A percentile compares a stretch with the other conserved stretches of the same genome.
These are phyloP conservation scores for Chanos chanos DNA, from an alignment of 2,797 vertebrate species.

Conservation along the genomic window DNA sequence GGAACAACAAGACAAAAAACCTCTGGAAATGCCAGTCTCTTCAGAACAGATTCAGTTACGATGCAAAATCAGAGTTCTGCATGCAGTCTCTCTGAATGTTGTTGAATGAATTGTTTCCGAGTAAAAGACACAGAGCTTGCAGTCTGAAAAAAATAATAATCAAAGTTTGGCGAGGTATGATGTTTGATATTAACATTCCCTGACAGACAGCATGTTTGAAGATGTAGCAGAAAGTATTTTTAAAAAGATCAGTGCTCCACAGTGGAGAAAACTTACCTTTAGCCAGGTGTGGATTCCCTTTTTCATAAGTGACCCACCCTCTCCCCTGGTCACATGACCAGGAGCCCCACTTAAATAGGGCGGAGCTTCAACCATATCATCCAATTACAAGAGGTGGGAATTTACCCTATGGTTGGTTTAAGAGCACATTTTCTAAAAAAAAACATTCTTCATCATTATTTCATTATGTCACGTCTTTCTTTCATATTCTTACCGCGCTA, in stretches of 20 bases:
- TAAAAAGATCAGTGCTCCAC: constrained; percentile 44
- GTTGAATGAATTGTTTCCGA: no score
- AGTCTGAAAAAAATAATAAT: no score
- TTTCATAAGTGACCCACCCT: constrained; percentile 43
- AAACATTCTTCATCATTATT: constrained; percentile 41
- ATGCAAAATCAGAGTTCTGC: no score
- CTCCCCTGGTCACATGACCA: constrained; percentile 57
- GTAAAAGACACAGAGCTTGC: no score
- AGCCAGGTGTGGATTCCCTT: constrained; percentile 50
- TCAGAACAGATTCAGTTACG: no score
- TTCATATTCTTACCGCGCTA: constrained; percentile 21
- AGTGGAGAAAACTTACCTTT: constrained; percentile 52
- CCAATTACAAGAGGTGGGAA: constrained; percentile 33
- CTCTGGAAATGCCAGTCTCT: neutral
- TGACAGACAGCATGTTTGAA: constrained; percentile 44
- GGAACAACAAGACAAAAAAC: neutral
- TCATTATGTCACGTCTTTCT: constrained; percentile 43
- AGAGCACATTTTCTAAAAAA: constrained; percentile 36
- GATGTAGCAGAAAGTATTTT: constrained; percentile 4
- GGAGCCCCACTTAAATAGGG: constrained; percentile 45
- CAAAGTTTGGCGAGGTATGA: no score
- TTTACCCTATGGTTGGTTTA: constrained; percentile 48
- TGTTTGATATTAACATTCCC: no score
- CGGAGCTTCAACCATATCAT: constrained; percentile 48
- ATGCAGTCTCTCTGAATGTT: no score